These are phyloP conservation scores for Mamestra brassicae DNA, from an alignment of 2,888 invertebrate genomes.

Conservation along the genomic window DNA sequence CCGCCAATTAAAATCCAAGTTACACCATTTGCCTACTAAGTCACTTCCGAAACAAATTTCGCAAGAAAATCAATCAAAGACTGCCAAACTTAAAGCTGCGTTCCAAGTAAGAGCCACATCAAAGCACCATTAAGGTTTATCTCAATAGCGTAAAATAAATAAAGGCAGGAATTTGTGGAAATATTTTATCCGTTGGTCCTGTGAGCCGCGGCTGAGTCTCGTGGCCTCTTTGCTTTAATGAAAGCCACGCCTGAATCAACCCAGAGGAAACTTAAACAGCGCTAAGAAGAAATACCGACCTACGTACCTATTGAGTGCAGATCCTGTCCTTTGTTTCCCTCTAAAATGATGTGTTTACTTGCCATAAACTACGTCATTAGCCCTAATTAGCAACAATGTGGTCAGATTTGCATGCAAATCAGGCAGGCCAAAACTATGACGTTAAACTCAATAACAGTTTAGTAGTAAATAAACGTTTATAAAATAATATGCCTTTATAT, in stretches of 20 bases:
- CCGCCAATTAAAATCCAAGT: constrained; percentile 71
- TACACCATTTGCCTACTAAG: constrained; percentile 72
- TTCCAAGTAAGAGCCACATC: constrained; percentile 85
- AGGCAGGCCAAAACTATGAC: constrained; percentile 32
- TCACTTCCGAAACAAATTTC: constrained; percentile 76
- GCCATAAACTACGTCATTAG: constrained; percentile 42
- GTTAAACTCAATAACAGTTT: constrained; percentile 50
- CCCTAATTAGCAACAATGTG: constrained; percentile 41
- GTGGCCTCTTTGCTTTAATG: constrained; percentile 88
- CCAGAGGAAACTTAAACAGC: constrained; percentile 82
- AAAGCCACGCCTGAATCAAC: constrained; percentile 83
- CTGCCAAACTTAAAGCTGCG: constrained; percentile 85
- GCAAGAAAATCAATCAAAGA: constrained; percentile 86
- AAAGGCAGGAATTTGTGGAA: constrained; percentile 87
- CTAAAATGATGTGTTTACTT: constrained; percentile 27
- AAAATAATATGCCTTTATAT: constrained; percentile 84
- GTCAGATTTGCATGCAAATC: constrained; percentile 45
- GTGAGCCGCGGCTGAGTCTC: constrained; percentile 79
- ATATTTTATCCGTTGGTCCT: constrained; percentile 85
- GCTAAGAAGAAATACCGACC: constrained; percentile 76
- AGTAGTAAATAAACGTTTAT: constrained; percentile 73
- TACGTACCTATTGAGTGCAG: constrained; percentile 65
- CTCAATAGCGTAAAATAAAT: constrained; percentile 89
- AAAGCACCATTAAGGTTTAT: constrained; percentile 89
- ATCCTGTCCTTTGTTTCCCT: constrained; percentile 73